Conservation (phyloP, 2,888 invertebrate species). For the Apamea epomidion region DNA sequence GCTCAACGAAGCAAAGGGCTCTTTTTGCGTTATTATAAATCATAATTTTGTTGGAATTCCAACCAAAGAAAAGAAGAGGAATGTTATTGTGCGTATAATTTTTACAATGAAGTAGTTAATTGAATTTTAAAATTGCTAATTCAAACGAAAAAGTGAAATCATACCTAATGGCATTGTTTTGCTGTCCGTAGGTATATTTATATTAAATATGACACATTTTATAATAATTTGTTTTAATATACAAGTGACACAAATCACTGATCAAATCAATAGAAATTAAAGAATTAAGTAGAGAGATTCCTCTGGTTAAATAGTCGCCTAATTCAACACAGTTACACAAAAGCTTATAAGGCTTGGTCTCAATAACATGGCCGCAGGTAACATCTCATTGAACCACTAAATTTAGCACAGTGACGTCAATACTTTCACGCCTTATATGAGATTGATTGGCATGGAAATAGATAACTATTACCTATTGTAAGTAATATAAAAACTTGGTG, state of each 20-base stretch:
- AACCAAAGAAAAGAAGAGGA: constrained; percentile 21
- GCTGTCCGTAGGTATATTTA: neutral
- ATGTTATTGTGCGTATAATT: neutral
- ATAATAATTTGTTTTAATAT: neutral
- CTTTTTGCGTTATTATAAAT: constrained; percentile 73
- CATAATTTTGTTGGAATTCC: constrained; percentile 62
- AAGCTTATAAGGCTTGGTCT: constrained; percentile 73
- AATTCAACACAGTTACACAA: constrained; percentile 55
- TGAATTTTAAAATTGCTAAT: neutral
- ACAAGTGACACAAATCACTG: neutral
- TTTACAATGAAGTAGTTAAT: neutral
- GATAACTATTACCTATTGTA: constrained; percentile 84
- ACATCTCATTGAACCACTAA: constrained; percentile 74
- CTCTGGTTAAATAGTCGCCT: constrained; percentile 27
- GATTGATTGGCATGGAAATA: constrained; percentile 88
- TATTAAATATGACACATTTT: neutral
- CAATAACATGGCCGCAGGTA: constrained; percentile 75
- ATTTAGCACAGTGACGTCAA: constrained; percentile 86
- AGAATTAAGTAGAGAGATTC: constrained; percentile 14
- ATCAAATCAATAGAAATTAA: constrained; percentile 18
- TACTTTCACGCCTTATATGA: constrained; percentile 89
- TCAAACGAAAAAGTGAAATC: neutral
- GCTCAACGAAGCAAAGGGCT: constrained; percentile 62
- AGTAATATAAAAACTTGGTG: constrained; percentile 86
- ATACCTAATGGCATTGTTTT: neutral